These are phyloP conservation scores for Caenorhabditis inopinata DNA, from an alignment of 1,140 invertebrate genomes.

Conservation along the genomic window DNA sequence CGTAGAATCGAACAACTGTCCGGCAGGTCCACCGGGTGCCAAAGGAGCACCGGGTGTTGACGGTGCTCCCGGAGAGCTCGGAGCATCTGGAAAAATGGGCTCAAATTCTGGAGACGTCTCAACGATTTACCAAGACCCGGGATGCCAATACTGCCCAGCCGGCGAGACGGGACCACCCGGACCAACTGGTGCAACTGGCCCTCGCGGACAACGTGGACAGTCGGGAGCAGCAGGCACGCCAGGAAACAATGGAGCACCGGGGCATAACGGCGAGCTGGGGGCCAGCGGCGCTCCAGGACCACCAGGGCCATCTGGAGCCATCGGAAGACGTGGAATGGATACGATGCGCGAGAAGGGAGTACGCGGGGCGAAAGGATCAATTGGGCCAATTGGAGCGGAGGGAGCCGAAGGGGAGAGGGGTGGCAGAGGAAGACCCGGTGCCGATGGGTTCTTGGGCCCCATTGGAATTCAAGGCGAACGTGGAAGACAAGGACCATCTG, in stretches of 20 bases:
- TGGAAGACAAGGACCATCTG: conserved; percentile 5
- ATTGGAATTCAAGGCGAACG: not conserved
- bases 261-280: conserved; percentile 32
- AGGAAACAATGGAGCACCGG: conserved; percentile 23
- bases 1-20: conserved; percentile 36
- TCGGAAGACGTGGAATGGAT: conserved; percentile 39
- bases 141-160: conserved; percentile 38
- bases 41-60: not conserved
- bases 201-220: not conserved
- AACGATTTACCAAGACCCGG: conserved; percentile 8
- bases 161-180: conserved; percentile 38
- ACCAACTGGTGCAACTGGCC: not conserved
- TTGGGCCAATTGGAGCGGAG: not conserved
- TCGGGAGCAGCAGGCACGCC: not conserved
- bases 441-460: not conserved
- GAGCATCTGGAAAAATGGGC: conserved; percentile 32
- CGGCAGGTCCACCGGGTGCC: conserved; percentile 35
- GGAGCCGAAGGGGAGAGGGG: not conserved
- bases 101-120: not conserved
- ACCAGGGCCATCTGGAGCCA: conserved; percentile 22
- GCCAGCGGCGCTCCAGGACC: conserved; percentile 1
- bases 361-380: not conserved
- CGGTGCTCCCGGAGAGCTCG: conserved; percentile 13
- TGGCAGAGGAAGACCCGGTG: conserved; percentile 5
- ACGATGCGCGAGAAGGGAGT: not conserved